Base-by-base conservation (phyloP, 2,113 vertebrate genomes). In the Syngnathus floridae region DNA sequence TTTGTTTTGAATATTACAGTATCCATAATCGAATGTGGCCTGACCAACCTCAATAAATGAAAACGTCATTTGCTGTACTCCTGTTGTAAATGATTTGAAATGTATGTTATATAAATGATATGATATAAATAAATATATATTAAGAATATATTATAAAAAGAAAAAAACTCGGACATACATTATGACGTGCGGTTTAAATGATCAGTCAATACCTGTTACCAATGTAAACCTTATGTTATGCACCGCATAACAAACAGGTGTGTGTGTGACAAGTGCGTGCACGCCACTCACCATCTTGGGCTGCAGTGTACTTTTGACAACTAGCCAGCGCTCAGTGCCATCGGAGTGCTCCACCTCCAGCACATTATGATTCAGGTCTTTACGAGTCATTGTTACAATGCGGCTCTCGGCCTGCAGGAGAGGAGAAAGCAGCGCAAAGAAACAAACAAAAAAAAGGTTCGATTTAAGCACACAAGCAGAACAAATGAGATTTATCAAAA, bases 271-370 rank as follows among this genome's bases (percentile, higher is more conserved):
- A 17, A 54, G 26, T 46, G 16, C 13, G 8, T 31, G 26, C 26
- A 3, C 3, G 26, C 36, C 48, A 12, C 1, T 72, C 75, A 87
- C 91, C 90, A 87, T 90, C 45, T 81, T 86, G 55, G 90, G 87
- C 40, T 85, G 56, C 55, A 92, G 81, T 7, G 56, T 82, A 8
- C 65, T 83, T 77, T 91, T 92, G 64, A 92, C 84, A 14, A 92
- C 90, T 0, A 92, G 85, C 91, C 91, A 92, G 57, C 88, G 90
- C 70, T 92, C 90, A 0, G 56, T 48, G 5, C 90, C 90, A 0
- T 86, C 79, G 0, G 86, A 85, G 77, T 92, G 91, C 58, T 88
- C 79, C 73, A 92, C 90, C 81, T 91, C 90, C 6, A 92, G 66
- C 17, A 92, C 72, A 1, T 79, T 85, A 72, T 92, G 75, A 71